A percentile compares a stretch with the other conserved stretches of the same genome.
Evolutionary conservation across 2,797 vertebrate genomes (phyloP).

Genomic region (Triplophysa yarkandensis): DNA sequence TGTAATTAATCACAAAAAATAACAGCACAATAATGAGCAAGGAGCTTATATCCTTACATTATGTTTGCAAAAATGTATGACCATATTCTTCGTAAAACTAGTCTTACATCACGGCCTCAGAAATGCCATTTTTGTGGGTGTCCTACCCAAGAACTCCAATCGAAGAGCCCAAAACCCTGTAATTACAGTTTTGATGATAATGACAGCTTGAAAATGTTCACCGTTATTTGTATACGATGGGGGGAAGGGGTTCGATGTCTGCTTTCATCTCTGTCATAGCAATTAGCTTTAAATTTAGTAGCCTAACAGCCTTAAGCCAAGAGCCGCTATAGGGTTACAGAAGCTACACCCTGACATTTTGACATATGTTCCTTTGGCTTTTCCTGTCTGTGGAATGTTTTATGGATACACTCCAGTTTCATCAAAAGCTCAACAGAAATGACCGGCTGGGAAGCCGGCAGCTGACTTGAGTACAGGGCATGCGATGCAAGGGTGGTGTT

Average conservation of each 20-base stretch:
- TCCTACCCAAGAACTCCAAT: constrained; percentile 79
- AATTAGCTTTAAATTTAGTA: constrained; percentile 88
- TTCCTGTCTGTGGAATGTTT: constrained; percentile 66
- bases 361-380: constrained; percentile 61
- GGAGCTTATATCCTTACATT: constrained; percentile 16
- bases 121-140: constrained; percentile 82
- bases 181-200: constrained; percentile 86
- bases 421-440: constrained; percentile 55
- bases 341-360: constrained; percentile 75
- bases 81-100: constrained; percentile 76
- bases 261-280: constrained; percentile 80
- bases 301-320: constrained; percentile 74
- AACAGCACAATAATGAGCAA: constrained; percentile 3
- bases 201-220: constrained; percentile 78
- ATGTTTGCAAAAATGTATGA: constrained; percentile 43
- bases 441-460: constrained; percentile 49
- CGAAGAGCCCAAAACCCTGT: constrained; percentile 79
- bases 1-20: background rate
- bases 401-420: constrained; percentile 61
- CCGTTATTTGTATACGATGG: constrained; percentile 75
- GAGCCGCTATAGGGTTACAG: constrained; percentile 71
- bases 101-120: constrained; percentile 76
- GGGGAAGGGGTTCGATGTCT: constrained; percentile 48
- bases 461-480: constrained; percentile 65
- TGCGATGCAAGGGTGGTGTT: constrained; percentile 58